Percentiles rank a stretch among this genome's conserved stretches.
Conservation (phyloP, 2,113 vertebrate genomes). For the Chiloscyllium plagiosum region DNA sequence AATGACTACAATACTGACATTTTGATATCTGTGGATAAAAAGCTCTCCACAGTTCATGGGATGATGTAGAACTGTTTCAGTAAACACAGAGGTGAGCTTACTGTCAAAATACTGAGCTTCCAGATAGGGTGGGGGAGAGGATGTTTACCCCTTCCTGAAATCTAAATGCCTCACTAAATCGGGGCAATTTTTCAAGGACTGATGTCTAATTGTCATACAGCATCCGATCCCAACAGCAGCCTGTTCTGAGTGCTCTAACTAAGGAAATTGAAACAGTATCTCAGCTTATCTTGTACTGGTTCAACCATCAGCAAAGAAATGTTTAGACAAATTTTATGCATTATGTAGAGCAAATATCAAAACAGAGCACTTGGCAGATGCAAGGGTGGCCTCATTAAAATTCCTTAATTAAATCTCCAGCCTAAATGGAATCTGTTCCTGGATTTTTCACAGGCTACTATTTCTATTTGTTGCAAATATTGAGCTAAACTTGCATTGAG, state of each 20-base stretch:
- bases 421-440: conserved; percentile 79
- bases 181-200: background rate
- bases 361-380: conserved; percentile 79
- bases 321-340: conserved; percentile 81
- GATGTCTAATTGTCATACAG: background rate
- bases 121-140: conserved; percentile 42
- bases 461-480: conserved; percentile 33
- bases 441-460: conserved; percentile 43
- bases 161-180: background rate
- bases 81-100: conserved; percentile 59
- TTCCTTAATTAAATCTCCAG: conserved; percentile 81
- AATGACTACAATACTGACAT: conserved; percentile 59
- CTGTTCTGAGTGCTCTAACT: conserved; percentile 48
- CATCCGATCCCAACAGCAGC: background rate
- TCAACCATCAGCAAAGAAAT: conserved; percentile 73
- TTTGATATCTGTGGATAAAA: conserved; percentile 62
- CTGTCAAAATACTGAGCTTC: conserved; percentile 49
- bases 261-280: conserved; percentile 78
- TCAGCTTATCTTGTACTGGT: conserved; percentile 71
- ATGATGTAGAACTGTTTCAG: conserved; percentile 62
- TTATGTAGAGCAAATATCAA: conserved; percentile 81
- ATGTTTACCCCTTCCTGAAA: background rate
- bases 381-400: conserved; percentile 79
- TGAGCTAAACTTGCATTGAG: conserved; percentile 19
- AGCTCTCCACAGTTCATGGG: conserved; percentile 39